Evolutionary conservation across 2,113 vertebrate species (phyloP).

Genomic region (Todiramphus saurophagus): DNA sequence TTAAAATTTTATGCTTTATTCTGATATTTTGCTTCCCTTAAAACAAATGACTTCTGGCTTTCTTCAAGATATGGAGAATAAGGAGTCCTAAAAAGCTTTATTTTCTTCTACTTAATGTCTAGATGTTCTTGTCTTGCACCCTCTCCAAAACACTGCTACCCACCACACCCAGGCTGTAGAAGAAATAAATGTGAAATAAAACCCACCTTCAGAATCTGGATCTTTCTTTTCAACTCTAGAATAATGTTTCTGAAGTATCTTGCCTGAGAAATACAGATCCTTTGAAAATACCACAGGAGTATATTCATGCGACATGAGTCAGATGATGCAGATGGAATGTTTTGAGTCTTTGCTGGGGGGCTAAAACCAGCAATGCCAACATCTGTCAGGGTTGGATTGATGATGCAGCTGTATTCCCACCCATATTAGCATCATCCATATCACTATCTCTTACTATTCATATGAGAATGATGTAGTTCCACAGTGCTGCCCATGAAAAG

Average conservation of each 20-base stretch:
- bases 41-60: not conserved
- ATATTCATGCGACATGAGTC: not conserved
- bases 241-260: not conserved
- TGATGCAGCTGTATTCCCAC: not conserved
- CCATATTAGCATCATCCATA: not conserved
- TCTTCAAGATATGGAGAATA: not conserved
- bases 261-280: not conserved
- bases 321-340: not conserved
- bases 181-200: not conserved
- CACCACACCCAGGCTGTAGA: not conserved
- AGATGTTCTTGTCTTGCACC: not conserved
- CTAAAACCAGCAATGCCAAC: not conserved
- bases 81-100: not conserved
- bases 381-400: not conserved
- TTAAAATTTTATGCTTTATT: not conserved
- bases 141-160: not conserved
- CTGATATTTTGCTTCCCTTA: not conserved
- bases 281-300: not conserved
- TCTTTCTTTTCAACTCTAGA: not conserved
- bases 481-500: not conserved
- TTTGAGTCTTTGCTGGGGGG: not conserved
- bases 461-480: not conserved
- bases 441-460: not conserved
- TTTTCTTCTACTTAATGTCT: not conserved
- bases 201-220: not conserved